Conservation (phyloP, 2,888 invertebrate genomes). For the Rhingia rostrata region DNA sequence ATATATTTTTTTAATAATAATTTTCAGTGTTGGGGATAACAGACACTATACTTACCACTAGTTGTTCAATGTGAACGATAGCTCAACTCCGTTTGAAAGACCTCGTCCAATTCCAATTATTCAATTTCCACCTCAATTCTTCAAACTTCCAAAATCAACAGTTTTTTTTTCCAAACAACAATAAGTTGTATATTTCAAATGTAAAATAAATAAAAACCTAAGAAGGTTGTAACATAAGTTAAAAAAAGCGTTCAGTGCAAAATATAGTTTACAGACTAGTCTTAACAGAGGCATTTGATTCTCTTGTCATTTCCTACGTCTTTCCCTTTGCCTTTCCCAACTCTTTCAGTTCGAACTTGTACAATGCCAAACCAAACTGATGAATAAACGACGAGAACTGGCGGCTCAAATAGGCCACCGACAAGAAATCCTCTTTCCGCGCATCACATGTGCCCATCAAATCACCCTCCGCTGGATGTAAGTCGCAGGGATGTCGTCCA, state of each 20-base stretch:
- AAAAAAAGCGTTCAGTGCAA: slow-evolving; percentile 51
- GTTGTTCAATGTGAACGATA: no score
- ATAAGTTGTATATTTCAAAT: slow-evolving; percentile 52
- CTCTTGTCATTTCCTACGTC: neutral
- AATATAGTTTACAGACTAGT: slow-evolving; percentile 50
- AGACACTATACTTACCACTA: no score
- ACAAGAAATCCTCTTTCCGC: slow-evolving; percentile 69
- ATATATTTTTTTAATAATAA: no score
- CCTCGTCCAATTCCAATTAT: no score
- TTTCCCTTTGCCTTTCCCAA: slow-evolving; percentile 16
- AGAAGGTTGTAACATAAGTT: slow-evolving; percentile 9
- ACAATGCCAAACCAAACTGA: slow-evolving; percentile 84
- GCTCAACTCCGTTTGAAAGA: no score
- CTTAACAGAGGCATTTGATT: neutral
- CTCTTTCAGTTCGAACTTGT: slow-evolving; percentile 81
- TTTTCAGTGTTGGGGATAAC: no score
- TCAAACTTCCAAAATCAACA: no score
- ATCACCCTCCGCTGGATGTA: slow-evolving; percentile 80
- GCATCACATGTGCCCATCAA: slow-evolving; percentile 79
- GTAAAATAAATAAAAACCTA: slow-evolving; percentile 22
- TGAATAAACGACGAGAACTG: slow-evolving; percentile 82
- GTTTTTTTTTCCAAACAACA: neutral
- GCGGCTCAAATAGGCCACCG: slow-evolving; percentile 77
- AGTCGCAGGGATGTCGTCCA: slow-evolving; percentile 81
- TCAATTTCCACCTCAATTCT: no score